A percentile compares a stretch with the other conserved stretches of the same genome.
These are phyloP conservation scores for Teleiodes luculella DNA, from an alignment of 2,888 invertebrate species.

Conservation along the genomic window DNA sequence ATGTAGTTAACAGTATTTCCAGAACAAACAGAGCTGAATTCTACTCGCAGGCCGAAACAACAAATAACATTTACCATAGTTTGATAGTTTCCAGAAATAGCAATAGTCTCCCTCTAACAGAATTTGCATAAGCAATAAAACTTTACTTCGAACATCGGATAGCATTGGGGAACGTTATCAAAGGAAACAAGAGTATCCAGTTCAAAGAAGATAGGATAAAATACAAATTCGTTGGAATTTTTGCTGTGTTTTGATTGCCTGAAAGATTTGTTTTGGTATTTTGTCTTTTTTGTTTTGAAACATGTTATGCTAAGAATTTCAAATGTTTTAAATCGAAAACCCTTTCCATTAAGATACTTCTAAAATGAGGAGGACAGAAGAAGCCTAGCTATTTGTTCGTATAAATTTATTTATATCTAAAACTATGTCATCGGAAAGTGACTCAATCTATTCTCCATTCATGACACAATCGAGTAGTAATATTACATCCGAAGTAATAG, in stretches of 20 bases:
- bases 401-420: no score
- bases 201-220: slow-evolving; percentile 1
- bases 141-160: slow-evolving; percentile 26
- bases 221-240: slow-evolving; percentile 5
- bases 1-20: no score
- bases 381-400: no score
- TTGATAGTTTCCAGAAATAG: slow-evolving; percentile 12
- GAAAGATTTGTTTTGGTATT: background rate
- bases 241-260: background rate
- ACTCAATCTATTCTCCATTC: no score
- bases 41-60: slow-evolving; percentile 22
- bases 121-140: slow-evolving; percentile 60
- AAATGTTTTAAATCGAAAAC: no score
- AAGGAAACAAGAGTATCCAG: slow-evolving; percentile 9
- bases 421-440: no score
- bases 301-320: no score
- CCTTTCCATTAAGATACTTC: no score
- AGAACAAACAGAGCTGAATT: no score
- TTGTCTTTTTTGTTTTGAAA: background rate
- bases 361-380: no score
- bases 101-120: slow-evolving; percentile 33
- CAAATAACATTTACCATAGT: slow-evolving; percentile 35
- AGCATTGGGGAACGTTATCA: slow-evolving; percentile 6
- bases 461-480: no score
- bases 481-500: no score